Conservation (phyloP, 2,888 invertebrate genomes). For the Cerastis rubricosa region DNA sequence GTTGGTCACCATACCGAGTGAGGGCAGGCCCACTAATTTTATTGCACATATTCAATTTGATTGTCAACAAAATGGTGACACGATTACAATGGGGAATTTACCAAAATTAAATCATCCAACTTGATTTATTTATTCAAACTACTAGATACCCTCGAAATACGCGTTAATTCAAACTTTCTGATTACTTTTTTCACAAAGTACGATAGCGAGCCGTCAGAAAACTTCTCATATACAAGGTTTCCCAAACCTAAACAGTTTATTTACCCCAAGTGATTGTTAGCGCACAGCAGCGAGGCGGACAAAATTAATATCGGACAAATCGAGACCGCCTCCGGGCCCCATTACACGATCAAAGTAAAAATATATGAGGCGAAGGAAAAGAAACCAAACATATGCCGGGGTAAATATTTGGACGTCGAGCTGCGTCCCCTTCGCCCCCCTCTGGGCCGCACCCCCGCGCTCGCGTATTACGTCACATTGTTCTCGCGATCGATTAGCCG, state of each 20-base stretch:
- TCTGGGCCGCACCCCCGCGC: constrained; percentile 72
- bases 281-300: constrained; percentile 71
- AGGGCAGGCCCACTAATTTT: constrained; percentile 66
- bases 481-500: constrained; percentile 88
- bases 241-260: constrained; percentile 72
- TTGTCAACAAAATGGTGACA: constrained; percentile 63
- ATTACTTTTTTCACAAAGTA: constrained; percentile 28
- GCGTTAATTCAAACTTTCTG: constrained; percentile 1
- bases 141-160: constrained; percentile 11
- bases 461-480: constrained; percentile 86
- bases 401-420: constrained; percentile 88
- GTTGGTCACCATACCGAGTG: constrained; percentile 55
- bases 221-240: constrained; percentile 54
- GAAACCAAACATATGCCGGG: constrained; percentile 90
- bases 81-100: constrained; percentile 52
- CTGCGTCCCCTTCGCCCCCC: constrained; percentile 74
- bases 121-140: constrained; percentile 50
- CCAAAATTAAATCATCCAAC: constrained; percentile 49
- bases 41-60: constrained; percentile 68
- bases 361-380: constrained; percentile 90
- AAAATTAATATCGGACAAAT: constrained; percentile 88
- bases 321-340: constrained; percentile 84
- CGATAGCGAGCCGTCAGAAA: not conserved
- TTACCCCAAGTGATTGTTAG: constrained; percentile 71
- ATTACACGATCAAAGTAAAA: constrained; percentile 89